Conservation (phyloP, 2,888 invertebrate genomes). For the Geophilus truncorum region DNA sequence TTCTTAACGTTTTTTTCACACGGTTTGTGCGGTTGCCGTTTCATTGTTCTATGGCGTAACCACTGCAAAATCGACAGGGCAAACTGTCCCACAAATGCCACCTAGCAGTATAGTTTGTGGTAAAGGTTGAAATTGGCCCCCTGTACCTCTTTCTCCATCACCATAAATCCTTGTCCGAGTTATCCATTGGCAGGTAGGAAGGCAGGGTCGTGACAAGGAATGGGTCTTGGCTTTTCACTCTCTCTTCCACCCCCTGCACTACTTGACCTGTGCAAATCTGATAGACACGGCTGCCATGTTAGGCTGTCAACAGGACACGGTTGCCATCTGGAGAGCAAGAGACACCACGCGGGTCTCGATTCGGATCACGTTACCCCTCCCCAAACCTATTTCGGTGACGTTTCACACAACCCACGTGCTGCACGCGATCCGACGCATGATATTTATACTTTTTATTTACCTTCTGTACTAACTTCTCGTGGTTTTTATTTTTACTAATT, state of each 20-base stretch:
- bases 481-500: too few relatives aligned
- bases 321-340: conserved; percentile 9
- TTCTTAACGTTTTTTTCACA: too few relatives aligned
- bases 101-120: not conserved
- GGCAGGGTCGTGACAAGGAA: conserved; percentile 4
- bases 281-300: conserved; percentile 30
- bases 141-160: not conserved
- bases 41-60: not conserved
- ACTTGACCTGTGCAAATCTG: conserved; percentile 32
- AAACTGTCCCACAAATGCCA: not conserved
- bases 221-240: conserved; percentile 4
- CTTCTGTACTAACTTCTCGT: too few relatives aligned
- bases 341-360: not conserved
- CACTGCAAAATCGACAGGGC: not conserved
- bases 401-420: not conserved
- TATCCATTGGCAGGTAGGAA: conserved; percentile 15
- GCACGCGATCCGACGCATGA: too few relatives aligned
- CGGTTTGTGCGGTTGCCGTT: not conserved
- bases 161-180: not conserved
- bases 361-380: not conserved
- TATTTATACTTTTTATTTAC: too few relatives aligned
- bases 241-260: not conserved
- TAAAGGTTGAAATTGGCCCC: not conserved
- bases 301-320: conserved; percentile 25
- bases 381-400: not conserved